Conservation (phyloP, 1,140 invertebrate genomes). For the Heliothis subflexa region DNA sequence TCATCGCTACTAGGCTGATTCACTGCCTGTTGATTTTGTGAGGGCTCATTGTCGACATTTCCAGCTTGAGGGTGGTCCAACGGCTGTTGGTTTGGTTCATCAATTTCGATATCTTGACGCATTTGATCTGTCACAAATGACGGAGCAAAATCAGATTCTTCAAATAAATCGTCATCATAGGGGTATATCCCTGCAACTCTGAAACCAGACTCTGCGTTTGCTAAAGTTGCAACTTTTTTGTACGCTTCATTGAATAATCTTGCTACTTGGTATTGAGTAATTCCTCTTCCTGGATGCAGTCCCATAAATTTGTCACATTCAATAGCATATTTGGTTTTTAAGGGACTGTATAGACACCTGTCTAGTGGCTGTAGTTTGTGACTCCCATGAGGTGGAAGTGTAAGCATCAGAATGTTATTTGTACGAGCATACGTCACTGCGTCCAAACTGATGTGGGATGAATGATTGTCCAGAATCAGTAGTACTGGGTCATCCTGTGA, state of each 20-base stretch:
- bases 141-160: not conserved
- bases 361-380: slow-evolving; percentile 83
- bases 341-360: slow-evolving; percentile 42
- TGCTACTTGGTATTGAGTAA: slow-evolving; percentile 53
- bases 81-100: too few relatives aligned
- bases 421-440: slow-evolving; percentile 60
- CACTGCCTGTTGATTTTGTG: too few relatives aligned
- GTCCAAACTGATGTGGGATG: slow-evolving; percentile 67
- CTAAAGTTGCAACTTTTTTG: slow-evolving; percentile 35
- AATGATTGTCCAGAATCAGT: slow-evolving; percentile 74
- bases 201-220: not conserved
- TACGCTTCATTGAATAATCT: slow-evolving; percentile 46
- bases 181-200: not conserved
- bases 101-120: too few relatives aligned
- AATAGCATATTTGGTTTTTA: slow-evolving; percentile 48
- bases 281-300: slow-evolving; percentile 51
- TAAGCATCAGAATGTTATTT: slow-evolving; percentile 67
- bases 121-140: not conserved
- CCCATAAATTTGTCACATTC: slow-evolving; percentile 50
- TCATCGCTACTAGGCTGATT: too few relatives aligned
- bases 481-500: slow-evolving; percentile 60
- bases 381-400: slow-evolving; percentile 78
- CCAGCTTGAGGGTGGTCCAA: too few relatives aligned
- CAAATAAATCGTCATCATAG: not conserved
- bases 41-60: too few relatives aligned